These are phyloP conservation scores for Lasiurus borealis DNA, from an alignment of 2,113 vertebrate species.

Conservation along the genomic window DNA sequence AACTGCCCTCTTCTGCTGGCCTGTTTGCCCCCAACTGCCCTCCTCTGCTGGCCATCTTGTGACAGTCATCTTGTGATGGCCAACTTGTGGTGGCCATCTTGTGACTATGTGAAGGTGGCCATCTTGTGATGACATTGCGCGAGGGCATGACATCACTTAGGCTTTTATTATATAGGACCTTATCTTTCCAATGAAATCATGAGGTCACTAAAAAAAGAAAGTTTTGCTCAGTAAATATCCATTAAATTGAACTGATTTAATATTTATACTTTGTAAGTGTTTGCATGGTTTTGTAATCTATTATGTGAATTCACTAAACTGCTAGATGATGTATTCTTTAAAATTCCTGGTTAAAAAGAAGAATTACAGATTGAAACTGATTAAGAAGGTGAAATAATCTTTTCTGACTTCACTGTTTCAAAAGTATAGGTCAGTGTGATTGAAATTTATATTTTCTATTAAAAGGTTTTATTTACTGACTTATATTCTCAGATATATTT, in stretches of 20 bases:
- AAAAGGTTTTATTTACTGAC: not conserved
- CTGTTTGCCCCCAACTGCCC: too few relatives aligned
- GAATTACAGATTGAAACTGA: not conserved
- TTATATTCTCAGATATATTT: not conserved
- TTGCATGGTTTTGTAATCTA: not conserved
- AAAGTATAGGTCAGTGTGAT: not conserved
- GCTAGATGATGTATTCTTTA: not conserved
- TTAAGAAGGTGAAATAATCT: not conserved
- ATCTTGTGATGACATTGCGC: too few relatives aligned
- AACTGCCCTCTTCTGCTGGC: too few relatives aligned
- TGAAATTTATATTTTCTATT: slow-evolving; percentile 23
- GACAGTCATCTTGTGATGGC: too few relatives aligned
- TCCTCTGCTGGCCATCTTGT: too few relatives aligned
- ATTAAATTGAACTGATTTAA: not conserved
- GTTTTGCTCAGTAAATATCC: not conserved
- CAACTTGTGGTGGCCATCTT: too few relatives aligned
- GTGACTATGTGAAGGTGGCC: too few relatives aligned
- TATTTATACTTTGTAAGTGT: not conserved
- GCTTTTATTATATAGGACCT: not conserved
- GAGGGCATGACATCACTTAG: too few relatives aligned
- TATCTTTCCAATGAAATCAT: not conserved
- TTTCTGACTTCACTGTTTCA: not conserved
- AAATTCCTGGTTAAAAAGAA: not conserved
- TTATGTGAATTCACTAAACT: not conserved
- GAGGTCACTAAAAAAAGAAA: not conserved